Evolutionary conservation across 2,888 invertebrate genomes (phyloP).

Genomic region (Lymantria monacha): DNA sequence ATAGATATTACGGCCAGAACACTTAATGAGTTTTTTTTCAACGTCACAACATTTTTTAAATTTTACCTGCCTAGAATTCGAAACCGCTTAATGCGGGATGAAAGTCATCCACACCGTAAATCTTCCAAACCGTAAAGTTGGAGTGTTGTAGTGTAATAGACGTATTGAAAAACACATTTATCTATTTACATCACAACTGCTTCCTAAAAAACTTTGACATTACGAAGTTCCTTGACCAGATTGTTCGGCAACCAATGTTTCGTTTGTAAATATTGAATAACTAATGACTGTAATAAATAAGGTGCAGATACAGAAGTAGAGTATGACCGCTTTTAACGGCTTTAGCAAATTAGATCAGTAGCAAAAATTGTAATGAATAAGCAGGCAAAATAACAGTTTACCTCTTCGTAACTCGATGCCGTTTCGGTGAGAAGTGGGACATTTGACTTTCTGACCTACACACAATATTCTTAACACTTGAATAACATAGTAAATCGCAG

Average conservation of each 20-base stretch:
- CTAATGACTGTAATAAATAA: not conserved
- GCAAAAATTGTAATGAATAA: slow-evolving; percentile 35
- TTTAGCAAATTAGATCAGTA: slow-evolving; percentile 45
- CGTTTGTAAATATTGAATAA: slow-evolving; percentile 4
- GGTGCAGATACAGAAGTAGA: not conserved
- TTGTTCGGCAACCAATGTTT: slow-evolving; percentile 14
- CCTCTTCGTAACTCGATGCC: slow-evolving; percentile 60
- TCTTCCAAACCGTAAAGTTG: no score
- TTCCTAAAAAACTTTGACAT: slow-evolving; percentile 1
- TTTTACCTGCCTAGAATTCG: no score
- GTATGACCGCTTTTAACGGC: slow-evolving; percentile 10
- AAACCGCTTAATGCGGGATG: no score
- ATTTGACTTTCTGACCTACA: slow-evolving; percentile 70
- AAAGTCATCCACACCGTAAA: no score
- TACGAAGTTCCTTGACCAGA: slow-evolving; percentile 20
- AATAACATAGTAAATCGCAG: slow-evolving; percentile 14
- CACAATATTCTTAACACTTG: slow-evolving; percentile 48
- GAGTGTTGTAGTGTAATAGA: no score
- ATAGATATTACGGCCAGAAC: no score
- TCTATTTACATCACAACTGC: not conserved
- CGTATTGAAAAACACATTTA: not conserved
- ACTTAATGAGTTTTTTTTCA: no score
- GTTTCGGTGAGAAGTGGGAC: slow-evolving; percentile 69
- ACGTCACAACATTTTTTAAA: no score
- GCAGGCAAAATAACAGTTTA: slow-evolving; percentile 65